Conservation (phyloP, 1,140 invertebrate species). For the Temnothorax longispinosus region DNA sequence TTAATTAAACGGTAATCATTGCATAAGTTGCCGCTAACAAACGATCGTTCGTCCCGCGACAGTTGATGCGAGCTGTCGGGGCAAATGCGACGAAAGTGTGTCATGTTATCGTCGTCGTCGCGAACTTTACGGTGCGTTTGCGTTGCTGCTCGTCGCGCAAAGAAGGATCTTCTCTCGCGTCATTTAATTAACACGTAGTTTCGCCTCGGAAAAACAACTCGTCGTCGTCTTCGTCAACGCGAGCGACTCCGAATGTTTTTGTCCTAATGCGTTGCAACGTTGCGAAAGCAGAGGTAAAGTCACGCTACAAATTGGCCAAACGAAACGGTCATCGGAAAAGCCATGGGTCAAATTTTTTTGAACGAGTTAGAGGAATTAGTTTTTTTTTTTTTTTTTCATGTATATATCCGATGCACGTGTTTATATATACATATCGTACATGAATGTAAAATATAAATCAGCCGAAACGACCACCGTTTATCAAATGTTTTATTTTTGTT, state of each 20-base stretch:
- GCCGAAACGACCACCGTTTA: too few relatives aligned
- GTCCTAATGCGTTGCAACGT: background rate
- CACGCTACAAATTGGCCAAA: background rate
- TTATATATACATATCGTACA: too few relatives aligned
- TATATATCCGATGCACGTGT: background rate
- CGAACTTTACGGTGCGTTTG: constrained; percentile 8
- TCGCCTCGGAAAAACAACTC: constrained; percentile 42
- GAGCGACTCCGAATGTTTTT: constrained; percentile 37
- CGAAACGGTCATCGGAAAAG: background rate
- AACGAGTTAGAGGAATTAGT: background rate
- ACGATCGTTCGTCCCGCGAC: background rate
- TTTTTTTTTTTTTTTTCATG: constrained; percentile 4
- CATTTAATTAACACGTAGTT: constrained; percentile 53
- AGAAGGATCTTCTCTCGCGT: constrained; percentile 2
- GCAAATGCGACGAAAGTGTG: constrained; percentile 29
- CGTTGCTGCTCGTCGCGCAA: background rate
- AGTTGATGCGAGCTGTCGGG: background rate
- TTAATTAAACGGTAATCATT: constrained; percentile 55
- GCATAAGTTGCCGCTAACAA: constrained; percentile 45
- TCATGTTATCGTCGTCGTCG: background rate
- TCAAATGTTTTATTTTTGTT: background rate
- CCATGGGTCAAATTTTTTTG: background rate
- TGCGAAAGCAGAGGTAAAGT: background rate
- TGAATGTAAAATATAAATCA: background rate
- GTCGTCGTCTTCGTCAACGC: background rate